Percentiles rank a stretch among this genome's conserved stretches.
Evolutionary conservation across 2,797 vertebrate genomes (phyloP).

Genomic region (Lepilemur septentrionalis): DNA sequence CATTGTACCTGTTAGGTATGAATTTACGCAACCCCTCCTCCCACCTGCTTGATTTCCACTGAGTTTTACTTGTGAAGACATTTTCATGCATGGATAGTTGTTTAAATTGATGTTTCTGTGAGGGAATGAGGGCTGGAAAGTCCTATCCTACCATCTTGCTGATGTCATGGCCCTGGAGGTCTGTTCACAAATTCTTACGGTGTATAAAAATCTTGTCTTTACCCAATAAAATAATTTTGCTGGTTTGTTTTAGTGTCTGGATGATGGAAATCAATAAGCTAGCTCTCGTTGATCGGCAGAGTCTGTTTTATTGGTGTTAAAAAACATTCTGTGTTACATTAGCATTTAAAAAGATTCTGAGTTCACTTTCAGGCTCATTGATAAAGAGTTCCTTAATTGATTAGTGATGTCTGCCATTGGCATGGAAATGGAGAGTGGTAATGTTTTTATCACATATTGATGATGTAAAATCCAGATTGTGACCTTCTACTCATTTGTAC

Average conservation of each 20-base stretch:
- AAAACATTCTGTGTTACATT: background rate
- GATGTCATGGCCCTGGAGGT: background rate
- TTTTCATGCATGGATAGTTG: background rate
- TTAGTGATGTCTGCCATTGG: background rate
- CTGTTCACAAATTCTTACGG: background rate
- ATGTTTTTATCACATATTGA: background rate
- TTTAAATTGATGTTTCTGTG: background rate
- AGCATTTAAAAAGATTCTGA: background rate
- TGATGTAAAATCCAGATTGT: background rate
- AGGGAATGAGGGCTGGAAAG: background rate
- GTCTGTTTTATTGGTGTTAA: background rate
- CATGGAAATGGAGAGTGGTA: background rate
- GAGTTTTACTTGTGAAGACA: background rate
- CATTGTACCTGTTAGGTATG: no score
- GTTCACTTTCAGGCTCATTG: background rate
- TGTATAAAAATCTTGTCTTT: background rate
- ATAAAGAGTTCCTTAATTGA: background rate
- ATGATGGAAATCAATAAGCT: background rate
- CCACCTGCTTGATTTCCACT: no score
- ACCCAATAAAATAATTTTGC: background rate
- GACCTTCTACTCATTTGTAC: background rate
- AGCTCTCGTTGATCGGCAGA: background rate
- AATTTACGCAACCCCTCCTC: no score
- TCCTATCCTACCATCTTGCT: background rate
- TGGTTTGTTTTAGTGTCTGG: background rate